A percentile compares a stretch with the other conserved stretches of the same genome.
phyloP scores from a whole-genome alignment of 2,797 vertebrate genomes.

The Aphelocoma californica region DNA sequence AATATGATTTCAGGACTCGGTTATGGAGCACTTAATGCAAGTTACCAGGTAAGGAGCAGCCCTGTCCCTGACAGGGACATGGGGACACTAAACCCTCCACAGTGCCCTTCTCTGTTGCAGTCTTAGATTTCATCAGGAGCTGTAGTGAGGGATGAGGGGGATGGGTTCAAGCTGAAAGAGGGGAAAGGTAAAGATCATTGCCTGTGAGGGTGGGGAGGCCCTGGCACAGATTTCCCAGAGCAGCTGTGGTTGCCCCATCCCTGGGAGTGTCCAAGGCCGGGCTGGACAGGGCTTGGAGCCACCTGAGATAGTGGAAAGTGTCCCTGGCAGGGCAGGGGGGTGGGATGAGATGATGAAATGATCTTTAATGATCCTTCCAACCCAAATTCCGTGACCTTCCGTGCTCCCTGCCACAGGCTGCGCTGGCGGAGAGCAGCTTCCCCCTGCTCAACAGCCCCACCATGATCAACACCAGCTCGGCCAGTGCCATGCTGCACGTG shows the following conservation, averaged over 20 bases:
- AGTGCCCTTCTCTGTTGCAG: fast-evolving
- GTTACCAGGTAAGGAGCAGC: slow-evolving; percentile 88
- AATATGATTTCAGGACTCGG: slow-evolving; percentile 98
- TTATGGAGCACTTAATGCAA: slow-evolving; percentile 96
- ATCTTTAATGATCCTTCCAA: background rate
- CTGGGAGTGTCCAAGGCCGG: background rate
- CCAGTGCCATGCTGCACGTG: slow-evolving; percentile 92
- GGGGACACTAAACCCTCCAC: fast-evolving
- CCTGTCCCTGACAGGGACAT: fast-evolving
- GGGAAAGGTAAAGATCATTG: background rate
- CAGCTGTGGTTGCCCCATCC: background rate
- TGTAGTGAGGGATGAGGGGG: background rate
- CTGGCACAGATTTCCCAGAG: background rate
- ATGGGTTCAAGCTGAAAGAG: background rate
- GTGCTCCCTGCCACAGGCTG: slow-evolving; percentile 75
- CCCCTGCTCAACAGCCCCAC: slow-evolving; percentile 91
- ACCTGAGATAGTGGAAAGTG: fast-evolving
- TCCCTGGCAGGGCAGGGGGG: background rate
- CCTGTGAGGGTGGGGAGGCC: background rate
- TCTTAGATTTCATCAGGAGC: background rate
- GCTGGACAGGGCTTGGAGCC: background rate
- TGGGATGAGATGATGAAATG: background rate
- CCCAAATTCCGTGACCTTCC: fast-evolving
- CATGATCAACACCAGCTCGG: slow-evolving; percentile 87
- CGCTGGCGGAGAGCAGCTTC: slow-evolving; percentile 95